Conservation (phyloP, 2,797 vertebrate species). For the Capromys pilorides region DNA sequence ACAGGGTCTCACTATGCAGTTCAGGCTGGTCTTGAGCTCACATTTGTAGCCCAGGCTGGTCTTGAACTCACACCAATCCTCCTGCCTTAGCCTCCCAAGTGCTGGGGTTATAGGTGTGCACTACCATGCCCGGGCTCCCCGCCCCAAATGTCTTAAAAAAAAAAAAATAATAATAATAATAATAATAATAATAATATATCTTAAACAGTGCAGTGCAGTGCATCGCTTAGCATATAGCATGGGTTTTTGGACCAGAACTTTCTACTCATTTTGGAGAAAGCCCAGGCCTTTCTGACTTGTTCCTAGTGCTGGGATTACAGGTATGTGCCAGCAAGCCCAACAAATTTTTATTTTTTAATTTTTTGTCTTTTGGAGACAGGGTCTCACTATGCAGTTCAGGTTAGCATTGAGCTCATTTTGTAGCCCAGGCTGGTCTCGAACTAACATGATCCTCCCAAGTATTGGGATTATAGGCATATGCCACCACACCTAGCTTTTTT, state of each 20-base stretch:
- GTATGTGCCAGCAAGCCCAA: not conserved
- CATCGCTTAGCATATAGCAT: not conserved
- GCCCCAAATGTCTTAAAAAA: no score
- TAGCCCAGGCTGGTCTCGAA: not conserved
- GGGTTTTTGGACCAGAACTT: not conserved
- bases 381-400: not conserved
- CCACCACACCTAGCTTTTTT: not conserved
- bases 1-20: no score
- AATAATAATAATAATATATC: no score
- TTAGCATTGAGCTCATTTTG: not conserved
- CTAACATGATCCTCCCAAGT: not conserved
- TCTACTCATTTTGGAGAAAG: slow-evolving; percentile 18
- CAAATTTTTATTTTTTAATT: not conserved
- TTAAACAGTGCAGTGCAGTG: not conserved
- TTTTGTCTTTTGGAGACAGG: not conserved
- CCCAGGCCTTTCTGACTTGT: slow-evolving; percentile 11
- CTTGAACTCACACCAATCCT: no score
- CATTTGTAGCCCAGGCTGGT: no score
- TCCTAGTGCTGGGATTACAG: not conserved
- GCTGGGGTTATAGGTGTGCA: no score
- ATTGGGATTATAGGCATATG: not conserved
- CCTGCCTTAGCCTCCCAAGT: no score
- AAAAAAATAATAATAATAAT: no score
- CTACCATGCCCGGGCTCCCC: no score
- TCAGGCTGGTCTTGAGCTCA: no score